These are phyloP conservation scores for Pegoplata infirma DNA, from an alignment of 2,888 invertebrate species.

Conservation along the genomic window DNA sequence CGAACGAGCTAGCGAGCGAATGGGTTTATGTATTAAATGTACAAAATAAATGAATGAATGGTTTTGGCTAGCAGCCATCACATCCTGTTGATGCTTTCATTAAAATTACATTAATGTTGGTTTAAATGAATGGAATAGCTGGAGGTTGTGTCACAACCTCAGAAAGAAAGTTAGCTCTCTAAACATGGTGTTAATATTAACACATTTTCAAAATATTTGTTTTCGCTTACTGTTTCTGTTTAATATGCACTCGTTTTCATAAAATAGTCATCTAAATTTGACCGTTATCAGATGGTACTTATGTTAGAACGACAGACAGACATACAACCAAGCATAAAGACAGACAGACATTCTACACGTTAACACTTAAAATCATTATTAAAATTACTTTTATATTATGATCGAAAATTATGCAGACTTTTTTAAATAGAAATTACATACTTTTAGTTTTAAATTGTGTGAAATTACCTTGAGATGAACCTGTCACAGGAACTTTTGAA, in stretches of 20 bases:
- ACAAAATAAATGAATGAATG: conserved; percentile 2
- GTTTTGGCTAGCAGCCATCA: conserved; percentile 24
- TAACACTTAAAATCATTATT: not conserved
- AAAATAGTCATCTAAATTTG: not conserved
- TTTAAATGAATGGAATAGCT: not conserved
- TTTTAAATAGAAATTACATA: too few relatives aligned
- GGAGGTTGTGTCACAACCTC: not conserved
- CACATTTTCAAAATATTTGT: not conserved
- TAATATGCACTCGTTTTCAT: not conserved
- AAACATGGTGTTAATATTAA: not conserved
- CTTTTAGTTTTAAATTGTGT: too few relatives aligned
- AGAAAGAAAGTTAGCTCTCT: not conserved
- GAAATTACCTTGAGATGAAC: too few relatives aligned
- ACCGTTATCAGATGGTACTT: not conserved
- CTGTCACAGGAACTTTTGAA: too few relatives aligned
- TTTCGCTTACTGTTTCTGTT: not conserved
- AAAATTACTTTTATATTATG: not conserved
- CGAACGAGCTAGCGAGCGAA: not conserved
- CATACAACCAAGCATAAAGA: too few relatives aligned
- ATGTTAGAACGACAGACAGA: too few relatives aligned
- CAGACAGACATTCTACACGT: not conserved
- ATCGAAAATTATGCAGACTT: not conserved
- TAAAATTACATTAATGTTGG: conserved; percentile 29
- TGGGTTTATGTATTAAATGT: conserved; percentile 13
- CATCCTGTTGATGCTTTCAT: conserved; percentile 29